Base-by-base conservation (phyloP, 2,888 invertebrate species). In the Ecliptopera silaceata region DNA sequence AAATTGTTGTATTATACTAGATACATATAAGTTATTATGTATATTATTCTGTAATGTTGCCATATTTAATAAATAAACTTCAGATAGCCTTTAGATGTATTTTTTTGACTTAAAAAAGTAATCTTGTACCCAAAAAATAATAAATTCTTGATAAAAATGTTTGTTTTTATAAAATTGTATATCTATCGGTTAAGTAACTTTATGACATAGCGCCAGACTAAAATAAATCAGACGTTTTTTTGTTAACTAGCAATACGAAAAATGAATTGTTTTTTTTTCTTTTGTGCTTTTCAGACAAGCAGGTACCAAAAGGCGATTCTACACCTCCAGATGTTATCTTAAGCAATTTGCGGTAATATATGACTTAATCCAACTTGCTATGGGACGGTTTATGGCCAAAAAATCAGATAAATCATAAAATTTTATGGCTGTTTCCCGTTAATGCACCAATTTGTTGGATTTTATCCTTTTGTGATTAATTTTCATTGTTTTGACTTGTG, bases 291-390 rank as follows among this genome's bases (percentile, higher is more conserved):
- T 34, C 38, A 38, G 51, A 41, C 29, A 38, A 18, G 10, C 51
- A 57, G 53, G 48, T 58, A 49, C 22, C 34, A 65, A 64, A 42
- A 8, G 66, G 68, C 65, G 72, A 72, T 64, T 61, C 64, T 67
- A 79, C 72, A 75, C 78, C 69, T 65, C 59, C 53, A 51, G 84
- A 82, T 85, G 58, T 64, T 81, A 90, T 89, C 89, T 74, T 63
- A 69, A 77, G 77, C 88, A 77, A 88, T 88, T 88, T 84, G 84
- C 82, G 78, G 75, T 86, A 87, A 90, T 80, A 86, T 88, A 90
- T 88, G 85, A 84, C 90, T 88, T 85, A 88, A 89, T 90, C 74
- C 70, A 57, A 58, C 61, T 13, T 36, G n/a, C 20, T 43, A 10
- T 29, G 54, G 59, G 63, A 65, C 63, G 61, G 59, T 64, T 56